Conservation (phyloP, 2,113 vertebrate species). For the Microcebus griseorufus region DNA sequence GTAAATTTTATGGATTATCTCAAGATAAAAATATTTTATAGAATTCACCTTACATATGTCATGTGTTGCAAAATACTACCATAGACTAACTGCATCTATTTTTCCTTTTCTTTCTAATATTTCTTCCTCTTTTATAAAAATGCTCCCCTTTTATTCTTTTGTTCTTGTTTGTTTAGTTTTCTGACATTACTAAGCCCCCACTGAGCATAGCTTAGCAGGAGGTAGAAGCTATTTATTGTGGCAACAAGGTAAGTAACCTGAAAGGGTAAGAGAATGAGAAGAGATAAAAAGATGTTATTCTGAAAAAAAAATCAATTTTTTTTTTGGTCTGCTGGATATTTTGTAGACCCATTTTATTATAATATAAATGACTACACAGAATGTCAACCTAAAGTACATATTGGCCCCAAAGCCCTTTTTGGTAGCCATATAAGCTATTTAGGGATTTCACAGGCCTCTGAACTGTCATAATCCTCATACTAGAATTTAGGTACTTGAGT, state of each 20-base stretch:
- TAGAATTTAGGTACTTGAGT: constrained; percentile 35
- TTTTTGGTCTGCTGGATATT: not conserved
- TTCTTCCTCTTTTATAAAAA: not conserved
- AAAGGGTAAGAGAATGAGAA: not conserved
- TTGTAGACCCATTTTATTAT: constrained; percentile 65
- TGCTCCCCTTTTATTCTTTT: not conserved
- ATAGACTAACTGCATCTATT: not conserved
- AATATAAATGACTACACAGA: constrained; percentile 70
- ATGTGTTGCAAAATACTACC: not conserved
- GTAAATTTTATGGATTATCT: not conserved
- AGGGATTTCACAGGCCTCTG: constrained; percentile 48
- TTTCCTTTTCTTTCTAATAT: not conserved
- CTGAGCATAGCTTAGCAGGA: not conserved
- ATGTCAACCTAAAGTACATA: constrained; percentile 72
- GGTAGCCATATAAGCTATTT: constrained; percentile 44
- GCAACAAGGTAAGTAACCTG: not conserved
- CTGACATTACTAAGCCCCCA: constrained; percentile 14
- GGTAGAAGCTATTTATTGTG: constrained; percentile 25
- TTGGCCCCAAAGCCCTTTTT: constrained; percentile 43
- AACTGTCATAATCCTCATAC: constrained; percentile 42
- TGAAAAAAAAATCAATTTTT: not conserved
- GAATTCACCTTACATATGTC: not conserved
- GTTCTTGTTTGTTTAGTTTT: constrained; percentile 44
- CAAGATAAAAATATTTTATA: constrained; percentile 27
- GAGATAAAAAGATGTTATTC: constrained; percentile 37